A percentile compares a stretch with the other conserved stretches of the same genome.
Conservation (phyloP, 2,113 vertebrate species). For the Catharus fuscescens region DNA sequence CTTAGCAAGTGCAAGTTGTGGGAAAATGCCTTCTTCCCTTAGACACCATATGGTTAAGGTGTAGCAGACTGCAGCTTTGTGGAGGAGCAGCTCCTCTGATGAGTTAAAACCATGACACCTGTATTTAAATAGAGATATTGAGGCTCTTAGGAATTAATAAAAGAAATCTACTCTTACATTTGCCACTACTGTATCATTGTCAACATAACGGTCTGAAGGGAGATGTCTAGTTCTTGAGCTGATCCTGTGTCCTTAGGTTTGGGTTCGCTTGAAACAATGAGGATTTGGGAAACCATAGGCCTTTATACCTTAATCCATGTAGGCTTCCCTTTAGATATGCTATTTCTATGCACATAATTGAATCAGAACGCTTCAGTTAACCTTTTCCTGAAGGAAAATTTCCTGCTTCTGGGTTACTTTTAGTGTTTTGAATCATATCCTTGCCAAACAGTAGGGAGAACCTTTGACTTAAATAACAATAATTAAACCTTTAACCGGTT, state of each 20-base stretch:
- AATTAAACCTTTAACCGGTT: background rate
- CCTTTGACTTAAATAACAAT: constrained; percentile 42
- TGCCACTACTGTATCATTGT: background rate
- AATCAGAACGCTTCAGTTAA: background rate
- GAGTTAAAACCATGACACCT: background rate
- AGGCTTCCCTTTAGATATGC: background rate
- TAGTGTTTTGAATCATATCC: background rate
- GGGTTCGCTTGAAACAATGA: background rate
- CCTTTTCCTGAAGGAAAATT: background rate
- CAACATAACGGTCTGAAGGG: fast-evolving
- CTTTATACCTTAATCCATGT: background rate
- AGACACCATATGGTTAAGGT: fast-evolving
- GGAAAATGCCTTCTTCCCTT: background rate
- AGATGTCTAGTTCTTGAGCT: background rate
- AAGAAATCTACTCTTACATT: background rate
- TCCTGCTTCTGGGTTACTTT: background rate
- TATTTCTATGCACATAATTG: background rate
- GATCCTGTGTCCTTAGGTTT: background rate
- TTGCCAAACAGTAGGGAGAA: constrained; percentile 10
- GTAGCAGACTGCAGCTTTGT: background rate
- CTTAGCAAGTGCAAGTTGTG: background rate
- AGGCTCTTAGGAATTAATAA: background rate
- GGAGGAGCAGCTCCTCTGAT: background rate
- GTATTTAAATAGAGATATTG: background rate
- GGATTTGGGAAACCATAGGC: background rate